Evolutionary conservation across 2,888 invertebrate genomes (phyloP).

Genomic region (Melieria picta): DNA sequence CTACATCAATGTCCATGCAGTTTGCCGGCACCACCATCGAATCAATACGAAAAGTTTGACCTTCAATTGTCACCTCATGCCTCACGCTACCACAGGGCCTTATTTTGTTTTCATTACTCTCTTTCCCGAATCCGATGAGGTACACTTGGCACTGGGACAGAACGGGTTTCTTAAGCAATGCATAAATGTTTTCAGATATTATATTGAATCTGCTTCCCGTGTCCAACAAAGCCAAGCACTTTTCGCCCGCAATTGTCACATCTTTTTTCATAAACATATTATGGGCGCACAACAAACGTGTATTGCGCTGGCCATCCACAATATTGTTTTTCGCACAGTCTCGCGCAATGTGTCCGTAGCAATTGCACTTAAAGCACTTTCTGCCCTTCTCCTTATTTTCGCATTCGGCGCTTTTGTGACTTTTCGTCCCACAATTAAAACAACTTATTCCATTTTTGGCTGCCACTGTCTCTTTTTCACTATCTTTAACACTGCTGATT

Average conservation of each 20-base stretch:
- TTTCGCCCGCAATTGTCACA: slow-evolving; percentile 1
- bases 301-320: not conserved
- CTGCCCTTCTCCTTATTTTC: slow-evolving; percentile 25
- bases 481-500: too few species aligned
- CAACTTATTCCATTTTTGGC: not conserved
- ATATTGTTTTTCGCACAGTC: not conserved
- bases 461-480: too few species aligned
- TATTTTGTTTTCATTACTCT: slow-evolving; percentile 5
- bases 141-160: not conserved
- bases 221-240: slow-evolving; percentile 25
- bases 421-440: slow-evolving; percentile 39
- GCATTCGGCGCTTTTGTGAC: slow-evolving; percentile 34
- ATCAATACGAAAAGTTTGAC: slow-evolving; percentile 10
- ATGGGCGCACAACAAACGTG: not conserved
- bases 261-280: slow-evolving; percentile 23
- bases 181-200: too few species aligned
- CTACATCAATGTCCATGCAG: slow-evolving; percentile 29
- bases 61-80: not conserved
- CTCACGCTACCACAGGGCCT: slow-evolving; percentile 10
- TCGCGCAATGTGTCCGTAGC: slow-evolving; percentile 33
- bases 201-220: slow-evolving; percentile 32
- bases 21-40: slow-evolving; percentile 7
- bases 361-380: too few species aligned
- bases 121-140: slow-evolving; percentile 8
- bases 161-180: too few species aligned